Percentiles rank a stretch among this genome's conserved stretches.
Evolutionary conservation across 2,888 invertebrate species (phyloP).

Genomic region (Orchesella flavescens): DNA sequence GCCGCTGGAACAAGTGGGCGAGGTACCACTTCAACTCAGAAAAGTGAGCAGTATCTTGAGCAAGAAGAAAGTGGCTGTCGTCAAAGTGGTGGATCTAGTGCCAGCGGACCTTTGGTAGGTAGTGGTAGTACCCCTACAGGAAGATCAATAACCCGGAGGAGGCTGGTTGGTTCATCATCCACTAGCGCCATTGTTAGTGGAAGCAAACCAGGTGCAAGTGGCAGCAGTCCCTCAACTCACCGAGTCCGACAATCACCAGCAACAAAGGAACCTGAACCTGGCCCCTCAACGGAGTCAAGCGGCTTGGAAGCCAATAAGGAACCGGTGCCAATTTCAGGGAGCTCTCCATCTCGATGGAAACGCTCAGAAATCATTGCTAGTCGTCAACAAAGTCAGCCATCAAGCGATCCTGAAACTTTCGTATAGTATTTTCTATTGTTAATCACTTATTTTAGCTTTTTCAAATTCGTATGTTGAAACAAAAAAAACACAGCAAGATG

Average conservation of each 20-base stretch:
- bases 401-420: conserved; percentile 72
- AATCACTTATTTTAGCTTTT: not conserved
- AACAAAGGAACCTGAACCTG: conserved; percentile 35
- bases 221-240: not conserved
- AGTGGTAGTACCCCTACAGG: not conserved
- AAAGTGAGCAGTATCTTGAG: too few relatives aligned
- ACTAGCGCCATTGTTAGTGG: conserved; percentile 29
- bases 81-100: too few relatives aligned
- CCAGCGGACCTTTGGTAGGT: too few relatives aligned
- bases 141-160: conserved; percentile 72
- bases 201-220: not conserved
- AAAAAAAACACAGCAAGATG: too few relatives aligned
- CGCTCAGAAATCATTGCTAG: conserved; percentile 87
- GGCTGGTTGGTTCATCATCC: conserved; percentile 73
- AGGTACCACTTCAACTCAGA: not conserved
- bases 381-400: conserved; percentile 74
- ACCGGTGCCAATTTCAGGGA: conserved; percentile 27
- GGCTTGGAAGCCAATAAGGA: not conserved
- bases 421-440: conserved; percentile 50
- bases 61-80: too few relatives aligned
- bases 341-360: conserved; percentile 81
- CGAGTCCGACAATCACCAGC: not conserved
- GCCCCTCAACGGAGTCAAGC: conserved; percentile 68
- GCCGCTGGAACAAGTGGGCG: not conserved
- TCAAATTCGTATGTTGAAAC: too few relatives aligned